Evolutionary conservation across 2,113 vertebrate species (phyloP), one percentile per base, ranked within the genome.

Genomic region (Micromys minutus): DNA sequence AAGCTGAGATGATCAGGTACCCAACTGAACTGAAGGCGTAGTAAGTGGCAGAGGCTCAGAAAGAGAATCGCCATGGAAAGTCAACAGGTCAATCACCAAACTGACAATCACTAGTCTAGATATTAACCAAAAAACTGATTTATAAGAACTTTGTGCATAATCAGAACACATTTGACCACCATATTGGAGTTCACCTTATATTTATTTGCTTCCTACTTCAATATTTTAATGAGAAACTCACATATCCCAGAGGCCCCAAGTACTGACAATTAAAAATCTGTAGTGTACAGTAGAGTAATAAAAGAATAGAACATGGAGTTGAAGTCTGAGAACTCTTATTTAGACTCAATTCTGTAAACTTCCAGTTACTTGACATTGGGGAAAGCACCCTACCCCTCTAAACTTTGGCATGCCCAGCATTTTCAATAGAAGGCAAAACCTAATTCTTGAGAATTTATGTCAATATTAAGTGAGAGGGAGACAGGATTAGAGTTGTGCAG

Each of bases 301-400:
- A 91, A 88, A 47, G 50, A 67, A 69, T 3, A 92, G 55, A 92
- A 4, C 24, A 10, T 50, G 21, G 7, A 45, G 89, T 59, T 67
- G 39, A 92, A 95, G 83, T 81, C 65, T 93, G 47, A 94, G 36
- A 91, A 87, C 31, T 22, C 5, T 13, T 5, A 0, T 52, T 94
- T 93, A 86, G 95, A 91, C 4, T 42, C 39, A 92, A 65, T 74
- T 87, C n/a, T 67, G 16, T 24, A 75, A 79, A 87, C 85, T 91
- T 9, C 47, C 63, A 80, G 36, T 24, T 63, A 45, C 13, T 12
- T 55, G 45, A 76, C 59, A 31, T 80, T 88, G 31, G 16, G 10
- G n/a, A 17, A 90, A 63, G 47, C 11, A 11, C 2, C 15, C 84
- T 24, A 69, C 22, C 13, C 47, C 21, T 77, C 39, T 92, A 89